These are phyloP conservation scores for Arctia plantaginis DNA, from an alignment of 2,888 invertebrate species.

Conservation along the genomic window DNA sequence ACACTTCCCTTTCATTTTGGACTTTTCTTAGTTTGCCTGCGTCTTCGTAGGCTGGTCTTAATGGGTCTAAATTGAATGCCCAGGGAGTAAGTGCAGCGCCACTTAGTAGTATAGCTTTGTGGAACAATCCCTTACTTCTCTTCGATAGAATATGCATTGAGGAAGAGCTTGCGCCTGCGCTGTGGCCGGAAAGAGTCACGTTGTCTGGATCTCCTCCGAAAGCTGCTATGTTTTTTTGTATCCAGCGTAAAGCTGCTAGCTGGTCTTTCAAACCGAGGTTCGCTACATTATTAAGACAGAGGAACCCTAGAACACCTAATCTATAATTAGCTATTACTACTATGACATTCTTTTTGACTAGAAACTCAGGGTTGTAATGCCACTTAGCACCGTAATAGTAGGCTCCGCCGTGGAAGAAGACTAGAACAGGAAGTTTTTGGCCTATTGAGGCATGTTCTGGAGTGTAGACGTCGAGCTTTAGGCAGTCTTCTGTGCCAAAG, in stretches of 20 bases:
- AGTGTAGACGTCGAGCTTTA: constrained; percentile 72
- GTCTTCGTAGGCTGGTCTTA: constrained; percentile 65
- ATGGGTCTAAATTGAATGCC: constrained; percentile 73
- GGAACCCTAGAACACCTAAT: constrained; percentile 75
- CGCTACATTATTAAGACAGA: constrained; percentile 73
- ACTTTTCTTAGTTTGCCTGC: constrained; percentile 65
- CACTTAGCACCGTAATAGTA: constrained; percentile 79
- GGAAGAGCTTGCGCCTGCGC: constrained; percentile 75
- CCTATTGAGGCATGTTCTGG: constrained; percentile 57
- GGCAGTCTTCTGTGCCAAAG: constrained; percentile 73
- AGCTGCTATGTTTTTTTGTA: constrained; percentile 71
- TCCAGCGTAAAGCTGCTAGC: constrained; percentile 77
- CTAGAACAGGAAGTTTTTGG: constrained; percentile 69
- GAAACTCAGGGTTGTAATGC: constrained; percentile 77
- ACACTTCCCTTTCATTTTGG: constrained; percentile 58
- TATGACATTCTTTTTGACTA: constrained; percentile 72
- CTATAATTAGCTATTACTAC: constrained; percentile 76
- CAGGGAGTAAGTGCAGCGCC: constrained; percentile 73
- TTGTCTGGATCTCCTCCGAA: constrained; percentile 82
- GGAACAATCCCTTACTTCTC: constrained; percentile 72
- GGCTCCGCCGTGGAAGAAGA: constrained; percentile 79
- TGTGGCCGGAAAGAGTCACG: constrained; percentile 78
- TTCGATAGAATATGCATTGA: constrained; percentile 75
- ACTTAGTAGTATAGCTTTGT: constrained; percentile 77
- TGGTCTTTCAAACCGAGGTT: constrained; percentile 81